A percentile compares a stretch with the other conserved stretches of the same genome.
phyloP scores from a whole-genome alignment of 2,113 vertebrate genomes.

The Charina bottae region DNA sequence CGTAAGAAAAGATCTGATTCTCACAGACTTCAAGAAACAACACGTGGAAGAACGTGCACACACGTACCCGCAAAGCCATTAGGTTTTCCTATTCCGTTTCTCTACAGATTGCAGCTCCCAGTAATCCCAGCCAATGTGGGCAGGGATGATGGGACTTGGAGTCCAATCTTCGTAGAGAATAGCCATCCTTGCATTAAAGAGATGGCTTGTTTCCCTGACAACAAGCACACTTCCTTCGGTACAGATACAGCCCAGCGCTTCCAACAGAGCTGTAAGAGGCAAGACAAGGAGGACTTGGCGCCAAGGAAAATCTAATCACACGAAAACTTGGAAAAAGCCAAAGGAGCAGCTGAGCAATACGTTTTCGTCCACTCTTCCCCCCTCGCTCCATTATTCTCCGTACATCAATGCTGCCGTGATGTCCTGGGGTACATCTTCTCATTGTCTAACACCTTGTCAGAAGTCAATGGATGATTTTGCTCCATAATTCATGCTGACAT shows the following conservation, averaged over 20 bases:
- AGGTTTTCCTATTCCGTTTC: background rate
- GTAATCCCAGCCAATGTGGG: background rate
- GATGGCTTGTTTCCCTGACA: too few relatives aligned
- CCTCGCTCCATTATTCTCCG: background rate
- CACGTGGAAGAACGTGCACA: background rate
- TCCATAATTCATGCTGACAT: slow-evolving; percentile 7
- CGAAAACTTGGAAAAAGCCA: too few relatives aligned
- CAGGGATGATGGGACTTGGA: background rate
- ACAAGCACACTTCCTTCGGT: background rate
- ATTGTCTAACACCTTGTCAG: slow-evolving; percentile 17
- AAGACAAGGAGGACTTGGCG: background rate
- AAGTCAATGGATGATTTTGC: background rate
- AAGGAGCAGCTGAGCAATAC: background rate
- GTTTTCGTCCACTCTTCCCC: background rate
- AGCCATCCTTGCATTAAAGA: background rate
- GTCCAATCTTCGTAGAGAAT: background rate
- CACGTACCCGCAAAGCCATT: background rate
- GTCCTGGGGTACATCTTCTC: background rate
- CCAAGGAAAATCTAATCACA: background rate
- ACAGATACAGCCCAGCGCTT: background rate
- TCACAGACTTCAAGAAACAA: background rate
- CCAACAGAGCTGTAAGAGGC: background rate
- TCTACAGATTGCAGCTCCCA: background rate
- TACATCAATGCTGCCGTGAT: background rate
- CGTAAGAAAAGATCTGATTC: background rate